Conservation (phyloP, 2,888 invertebrate genomes). For the Sphaerophoria rueppellii region DNA sequence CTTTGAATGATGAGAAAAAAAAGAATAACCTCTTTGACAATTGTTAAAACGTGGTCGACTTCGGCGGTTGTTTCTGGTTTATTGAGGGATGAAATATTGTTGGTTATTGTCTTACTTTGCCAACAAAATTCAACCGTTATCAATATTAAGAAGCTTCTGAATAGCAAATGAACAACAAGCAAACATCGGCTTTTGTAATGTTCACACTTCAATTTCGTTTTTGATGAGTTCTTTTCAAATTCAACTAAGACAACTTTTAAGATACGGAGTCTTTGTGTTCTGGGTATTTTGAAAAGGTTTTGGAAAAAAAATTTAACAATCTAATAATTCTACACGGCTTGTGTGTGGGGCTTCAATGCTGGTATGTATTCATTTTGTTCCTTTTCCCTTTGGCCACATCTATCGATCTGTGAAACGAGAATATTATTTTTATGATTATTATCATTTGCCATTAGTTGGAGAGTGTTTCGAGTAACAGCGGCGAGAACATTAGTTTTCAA, state of each 20-base stretch:
- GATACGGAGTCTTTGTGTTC: constrained; percentile 5
- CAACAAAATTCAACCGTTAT: constrained; percentile 56
- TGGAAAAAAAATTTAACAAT: constrained; percentile 56
- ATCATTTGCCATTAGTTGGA: constrained; percentile 60
- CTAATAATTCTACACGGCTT: constrained; percentile 63
- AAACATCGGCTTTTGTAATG: constrained; percentile 45
- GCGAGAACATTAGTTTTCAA: constrained; percentile 45
- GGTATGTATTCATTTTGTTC: constrained; percentile 54
- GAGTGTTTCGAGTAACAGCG: constrained; percentile 34
- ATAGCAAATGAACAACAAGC: constrained; percentile 22
- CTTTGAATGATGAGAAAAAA: constrained; percentile 44
- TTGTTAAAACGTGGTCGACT: constrained; percentile 18
- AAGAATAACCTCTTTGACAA: constrained; percentile 69
- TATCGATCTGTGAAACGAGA: constrained; percentile 36
- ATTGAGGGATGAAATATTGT: constrained; percentile 11
- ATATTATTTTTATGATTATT: constrained; percentile 72
- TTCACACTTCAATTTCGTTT: constrained; percentile 56
- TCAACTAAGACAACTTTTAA: constrained; percentile 7
- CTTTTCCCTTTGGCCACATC: constrained; percentile 26
- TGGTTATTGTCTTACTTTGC: constrained; percentile 21
- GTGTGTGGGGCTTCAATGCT: constrained; percentile 60
- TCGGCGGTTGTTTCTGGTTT: constrained; percentile 23
- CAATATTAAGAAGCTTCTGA: constrained; percentile 65
- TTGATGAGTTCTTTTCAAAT: constrained; percentile 57
- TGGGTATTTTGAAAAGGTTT: constrained; percentile 16